phyloP scores from a whole-genome alignment of 2,888 invertebrate genomes.

The Noctua janthina region DNA sequence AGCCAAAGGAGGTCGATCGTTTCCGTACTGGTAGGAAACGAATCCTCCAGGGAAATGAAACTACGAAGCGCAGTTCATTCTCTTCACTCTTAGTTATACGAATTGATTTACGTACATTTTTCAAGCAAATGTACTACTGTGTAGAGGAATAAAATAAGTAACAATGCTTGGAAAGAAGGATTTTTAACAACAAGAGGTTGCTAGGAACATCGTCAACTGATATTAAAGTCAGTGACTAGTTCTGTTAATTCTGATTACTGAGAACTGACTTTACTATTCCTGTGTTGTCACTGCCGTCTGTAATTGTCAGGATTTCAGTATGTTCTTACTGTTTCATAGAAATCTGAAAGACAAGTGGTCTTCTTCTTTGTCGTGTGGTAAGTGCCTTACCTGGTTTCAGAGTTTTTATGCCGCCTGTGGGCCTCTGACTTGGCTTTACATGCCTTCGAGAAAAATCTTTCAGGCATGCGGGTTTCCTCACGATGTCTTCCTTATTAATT shows the following conservation, averaged over 20 bases:
- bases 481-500: too few species aligned
- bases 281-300: too few species aligned
- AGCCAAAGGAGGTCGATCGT: constrained; percentile 75
- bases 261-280: background rate
- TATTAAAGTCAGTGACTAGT: background rate
- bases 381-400: too few species aligned
- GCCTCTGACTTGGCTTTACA: too few species aligned
- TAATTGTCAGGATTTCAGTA: background rate
- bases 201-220: background rate
- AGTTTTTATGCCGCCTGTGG: too few species aligned
- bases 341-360: background rate
- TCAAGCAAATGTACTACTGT: constrained; percentile 14
- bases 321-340: background rate
- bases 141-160: background rate
- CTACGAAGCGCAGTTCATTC: constrained; percentile 68
- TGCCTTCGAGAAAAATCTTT: too few species aligned
- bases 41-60: constrained; percentile 80
- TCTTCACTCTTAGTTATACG: constrained; percentile 69
- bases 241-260: background rate
- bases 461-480: too few species aligned
- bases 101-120: constrained; percentile 73
- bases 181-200: background rate
- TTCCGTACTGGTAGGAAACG: constrained; percentile 80
- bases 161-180: background rate
- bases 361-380: too few species aligned